Base-by-base conservation (phyloP, 2,888 invertebrate species). In the Epinotia ramella region DNA sequence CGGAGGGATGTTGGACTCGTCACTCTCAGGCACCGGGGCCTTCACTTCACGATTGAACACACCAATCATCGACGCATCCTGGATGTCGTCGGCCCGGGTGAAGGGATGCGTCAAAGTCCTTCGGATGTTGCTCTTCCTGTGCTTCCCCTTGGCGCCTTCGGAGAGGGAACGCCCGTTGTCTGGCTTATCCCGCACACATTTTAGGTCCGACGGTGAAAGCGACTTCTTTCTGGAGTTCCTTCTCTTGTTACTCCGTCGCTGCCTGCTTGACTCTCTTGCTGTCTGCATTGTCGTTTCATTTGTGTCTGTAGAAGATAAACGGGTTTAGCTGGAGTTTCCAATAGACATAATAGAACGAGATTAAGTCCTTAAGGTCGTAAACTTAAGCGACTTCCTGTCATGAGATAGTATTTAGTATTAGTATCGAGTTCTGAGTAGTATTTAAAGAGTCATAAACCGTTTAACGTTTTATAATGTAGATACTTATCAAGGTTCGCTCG, bases 171-270 rank as follows among this genome's bases (percentile, higher is more conserved):
- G 86, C 78, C 91, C 92, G 82, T 82, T 86, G 78, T 93, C 94
- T n/a, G 86, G 81, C 83, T 92, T 93, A 70, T 86, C 86, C 65
- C 90, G 87, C 16, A 86, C 80, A 79, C 92, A 89, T 86, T 93
- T 93, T 74, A 94, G 84, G 80, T 93, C 93, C 18, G 94, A 94
- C 57, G 95, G 95, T 7, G 95, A 95, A 76, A 95, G 85, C 18
- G 95, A 95, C 80, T 95, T 95, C 83, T 95, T 95, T 85, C 95
- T 89, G 11, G 94, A 94, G 84, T 94, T 93, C 62, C 95, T 89
- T 77, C 95, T 86, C 83, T 94, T 95, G 82, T 92, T 94, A 82
- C 87, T 90, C 76, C 94, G 86, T 82, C 93, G 94, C 84, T 91
- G 93, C 78, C 94, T 87, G 83, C 90, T 91, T 68, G 93, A 90